A percentile compares a stretch with the other conserved stretches of the same genome.
Evolutionary conservation across 53 echinoderm and acorn worm species (phyloP).

Genomic region (Mesocentrotus franciscanus): DNA sequence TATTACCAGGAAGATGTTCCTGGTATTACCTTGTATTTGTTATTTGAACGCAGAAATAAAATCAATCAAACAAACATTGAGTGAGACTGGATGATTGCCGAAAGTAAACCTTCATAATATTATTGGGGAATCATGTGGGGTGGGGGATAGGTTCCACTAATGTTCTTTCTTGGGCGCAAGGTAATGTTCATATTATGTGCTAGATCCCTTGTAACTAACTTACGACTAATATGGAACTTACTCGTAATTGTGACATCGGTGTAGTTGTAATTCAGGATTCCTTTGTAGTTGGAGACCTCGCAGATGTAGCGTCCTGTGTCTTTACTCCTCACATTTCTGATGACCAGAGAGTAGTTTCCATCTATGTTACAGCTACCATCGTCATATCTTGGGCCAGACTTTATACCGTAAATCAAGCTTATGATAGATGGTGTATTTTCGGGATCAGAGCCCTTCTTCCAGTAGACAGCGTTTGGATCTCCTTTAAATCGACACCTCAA

Average conservation of each 20-base stretch:
- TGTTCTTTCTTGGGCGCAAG: no score
- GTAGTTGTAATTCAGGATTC: background rate
- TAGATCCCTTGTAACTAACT: no score
- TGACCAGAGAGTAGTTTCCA: background rate
- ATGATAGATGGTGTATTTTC: background rate
- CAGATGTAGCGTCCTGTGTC: slow-evolving; percentile 6
- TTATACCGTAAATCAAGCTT: background rate
- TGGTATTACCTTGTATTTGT: no score
- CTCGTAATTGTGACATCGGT: background rate
- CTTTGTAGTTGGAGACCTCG: background rate
- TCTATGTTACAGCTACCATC: slow-evolving; percentile 5
- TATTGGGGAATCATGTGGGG: no score
- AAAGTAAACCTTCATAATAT: no score
- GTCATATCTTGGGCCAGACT: background rate
- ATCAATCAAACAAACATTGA: no score
- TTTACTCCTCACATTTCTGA: background rate
- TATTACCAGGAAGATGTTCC: no score
- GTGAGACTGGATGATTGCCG: no score
- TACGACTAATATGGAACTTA: background rate
- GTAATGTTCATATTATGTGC: no score
- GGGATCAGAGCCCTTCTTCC: background rate
- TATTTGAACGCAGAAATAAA: no score
- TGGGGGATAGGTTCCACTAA: no score
- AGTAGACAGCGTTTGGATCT: background rate
- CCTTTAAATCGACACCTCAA: background rate